These are phyloP conservation scores for Peromyscus nudipes DNA, from an alignment of 2,797 vertebrate species.

Conservation along the genomic window DNA sequence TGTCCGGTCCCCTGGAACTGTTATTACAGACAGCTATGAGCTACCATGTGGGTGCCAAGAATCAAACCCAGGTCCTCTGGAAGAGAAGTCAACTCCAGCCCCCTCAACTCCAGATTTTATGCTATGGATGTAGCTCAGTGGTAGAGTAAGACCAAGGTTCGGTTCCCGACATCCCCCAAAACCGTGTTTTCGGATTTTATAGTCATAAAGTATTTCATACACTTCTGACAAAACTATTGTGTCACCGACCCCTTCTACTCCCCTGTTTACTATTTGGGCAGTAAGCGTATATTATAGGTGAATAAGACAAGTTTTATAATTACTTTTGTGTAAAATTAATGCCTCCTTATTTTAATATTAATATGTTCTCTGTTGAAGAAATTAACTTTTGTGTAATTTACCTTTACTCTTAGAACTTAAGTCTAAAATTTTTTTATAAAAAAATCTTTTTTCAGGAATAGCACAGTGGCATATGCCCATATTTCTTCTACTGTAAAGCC, in stretches of 20 bases:
- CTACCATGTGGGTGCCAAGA: no score
- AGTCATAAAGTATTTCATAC: background rate
- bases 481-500: background rate
- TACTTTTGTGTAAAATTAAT: slow-evolving; percentile 55
- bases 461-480: background rate
- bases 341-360: background rate
- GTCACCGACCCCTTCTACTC: background rate
- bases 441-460: background rate
- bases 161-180: background rate
- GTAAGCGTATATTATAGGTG: background rate
- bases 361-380: slow-evolving; percentile 25
- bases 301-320: background rate
- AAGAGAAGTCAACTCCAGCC: no score
- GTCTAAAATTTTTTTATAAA: slow-evolving; percentile 43
- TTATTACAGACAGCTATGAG: no score
- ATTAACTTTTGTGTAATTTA: slow-evolving; percentile 42
- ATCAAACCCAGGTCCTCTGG: no score
- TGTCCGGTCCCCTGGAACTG: no score
- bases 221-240: slow-evolving; percentile 6
- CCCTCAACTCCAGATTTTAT: background rate
- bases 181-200: background rate
- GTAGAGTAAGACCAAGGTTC: background rate
- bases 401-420: slow-evolving; percentile 42
- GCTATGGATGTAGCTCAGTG: background rate
- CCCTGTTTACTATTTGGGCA: slow-evolving; percentile 7